Evolutionary conservation across 2,797 vertebrate genomes (phyloP).

Genomic region (Sparidentex hasta): DNA sequence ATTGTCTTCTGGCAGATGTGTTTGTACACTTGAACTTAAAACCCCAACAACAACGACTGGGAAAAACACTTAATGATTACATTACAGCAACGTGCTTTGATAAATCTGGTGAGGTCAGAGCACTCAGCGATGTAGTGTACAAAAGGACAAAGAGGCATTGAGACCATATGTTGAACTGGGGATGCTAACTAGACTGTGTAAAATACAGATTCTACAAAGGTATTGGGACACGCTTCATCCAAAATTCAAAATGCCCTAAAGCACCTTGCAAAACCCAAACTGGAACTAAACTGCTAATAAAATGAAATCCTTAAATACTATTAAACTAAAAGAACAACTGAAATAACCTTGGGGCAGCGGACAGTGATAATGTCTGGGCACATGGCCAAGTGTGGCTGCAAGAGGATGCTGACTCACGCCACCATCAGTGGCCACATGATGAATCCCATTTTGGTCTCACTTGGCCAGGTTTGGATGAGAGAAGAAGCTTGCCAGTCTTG

Average conservation of each 20-base stretch:
- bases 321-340: constrained; percentile 10
- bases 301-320: constrained; percentile 27
- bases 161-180: constrained; percentile 12
- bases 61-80: constrained; percentile 34
- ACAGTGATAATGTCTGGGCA: constrained; percentile 25
- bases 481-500: background rate
- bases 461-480: constrained; percentile 1
- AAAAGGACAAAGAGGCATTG: constrained; percentile 17
- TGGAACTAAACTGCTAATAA: constrained; percentile 32
- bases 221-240: background rate
- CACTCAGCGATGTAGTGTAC: constrained; percentile 10
- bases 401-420: constrained; percentile 18
- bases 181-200: constrained; percentile 7
- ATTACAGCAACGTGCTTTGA: constrained; percentile 38
- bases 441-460: constrained; percentile 5
- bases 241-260: background rate
- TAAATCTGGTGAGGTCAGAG: constrained; percentile 41
- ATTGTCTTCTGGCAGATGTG: constrained; percentile 48
- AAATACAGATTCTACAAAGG: constrained; percentile 1
- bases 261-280: background rate
- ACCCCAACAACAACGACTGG: constrained; percentile 16
- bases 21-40: constrained; percentile 39
- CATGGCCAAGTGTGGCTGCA: background rate
- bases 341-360: constrained; percentile 1
- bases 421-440: background rate